A percentile compares a stretch with the other conserved stretches of the same genome.
phyloP scores from a whole-genome alignment of 2,797 vertebrate species.

The Falco novaeseelandiae region DNA sequence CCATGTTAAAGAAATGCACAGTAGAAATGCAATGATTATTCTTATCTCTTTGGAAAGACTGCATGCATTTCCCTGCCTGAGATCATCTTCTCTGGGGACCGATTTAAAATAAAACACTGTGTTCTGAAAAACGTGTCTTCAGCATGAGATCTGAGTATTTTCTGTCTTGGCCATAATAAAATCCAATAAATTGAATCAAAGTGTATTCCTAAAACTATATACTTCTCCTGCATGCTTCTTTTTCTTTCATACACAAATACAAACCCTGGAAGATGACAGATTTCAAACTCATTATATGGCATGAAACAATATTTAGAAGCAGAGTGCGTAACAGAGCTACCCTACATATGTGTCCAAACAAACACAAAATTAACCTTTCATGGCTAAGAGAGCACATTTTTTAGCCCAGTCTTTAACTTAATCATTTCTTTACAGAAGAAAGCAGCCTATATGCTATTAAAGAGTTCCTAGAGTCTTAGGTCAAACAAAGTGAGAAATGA shows the following conservation, averaged over 20 bases:
- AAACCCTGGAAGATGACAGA: background rate
- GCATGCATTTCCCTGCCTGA: background rate
- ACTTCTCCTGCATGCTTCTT: background rate
- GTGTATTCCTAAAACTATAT: background rate
- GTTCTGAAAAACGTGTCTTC: background rate
- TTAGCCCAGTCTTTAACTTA: background rate
- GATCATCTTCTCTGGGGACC: slow-evolving; percentile 25
- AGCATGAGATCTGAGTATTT: background rate
- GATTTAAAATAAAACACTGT: slow-evolving; percentile 2
- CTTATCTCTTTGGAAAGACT: slow-evolving; percentile 17
- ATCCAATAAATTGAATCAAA: slow-evolving; percentile 32
- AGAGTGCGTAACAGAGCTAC: background rate
- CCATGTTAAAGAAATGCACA: background rate
- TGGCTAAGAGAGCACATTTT: background rate
- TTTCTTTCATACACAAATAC: background rate
- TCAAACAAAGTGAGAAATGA: slow-evolving; percentile 68
- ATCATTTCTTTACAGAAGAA: slow-evolving; percentile 49
- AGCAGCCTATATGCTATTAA: slow-evolving; percentile 19
- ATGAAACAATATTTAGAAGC: slow-evolving; percentile 26
- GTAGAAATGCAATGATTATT: slow-evolving; percentile 36
- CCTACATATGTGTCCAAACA: slow-evolving; percentile 20
- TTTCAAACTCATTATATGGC: slow-evolving; percentile 41
- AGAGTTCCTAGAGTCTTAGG: slow-evolving; percentile 19
- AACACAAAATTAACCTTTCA: slow-evolving; percentile 60
- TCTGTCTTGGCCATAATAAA: background rate